Conservation (phyloP, 2,797 vertebrate species). For the Hemitrygon akajei region DNA sequence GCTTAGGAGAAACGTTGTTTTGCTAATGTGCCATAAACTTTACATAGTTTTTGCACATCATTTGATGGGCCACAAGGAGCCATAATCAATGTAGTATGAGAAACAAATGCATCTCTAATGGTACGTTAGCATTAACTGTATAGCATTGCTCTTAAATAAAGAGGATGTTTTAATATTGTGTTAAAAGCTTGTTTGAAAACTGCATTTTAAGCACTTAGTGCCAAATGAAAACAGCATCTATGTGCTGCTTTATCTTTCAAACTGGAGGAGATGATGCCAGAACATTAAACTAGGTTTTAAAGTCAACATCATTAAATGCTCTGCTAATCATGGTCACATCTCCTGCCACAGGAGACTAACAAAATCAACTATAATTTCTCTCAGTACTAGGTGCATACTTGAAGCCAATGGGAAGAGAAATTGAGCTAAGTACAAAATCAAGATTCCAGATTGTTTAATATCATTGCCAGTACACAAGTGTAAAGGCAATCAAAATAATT, state of each 20-base stretch:
- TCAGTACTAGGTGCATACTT: background rate
- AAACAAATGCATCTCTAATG: background rate
- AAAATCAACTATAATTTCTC: background rate
- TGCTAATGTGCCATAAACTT: conserved; percentile 10
- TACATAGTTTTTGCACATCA: background rate
- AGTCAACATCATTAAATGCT: background rate
- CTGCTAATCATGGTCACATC: background rate
- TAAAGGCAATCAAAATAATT: too few species aligned
- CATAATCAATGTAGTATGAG: background rate
- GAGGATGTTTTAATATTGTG: background rate
- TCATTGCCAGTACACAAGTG: too few species aligned
- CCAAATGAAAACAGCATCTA: background rate
- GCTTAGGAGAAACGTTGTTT: background rate
- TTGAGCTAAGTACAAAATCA: background rate
- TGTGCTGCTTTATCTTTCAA: background rate
- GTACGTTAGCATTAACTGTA: background rate
- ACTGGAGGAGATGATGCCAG: background rate
- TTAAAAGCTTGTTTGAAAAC: background rate
- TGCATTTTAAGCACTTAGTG: background rate
- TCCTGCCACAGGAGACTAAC: background rate
- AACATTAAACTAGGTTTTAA: background rate
- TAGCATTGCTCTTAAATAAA: background rate
- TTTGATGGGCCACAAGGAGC: background rate
- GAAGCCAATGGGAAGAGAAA: background rate
- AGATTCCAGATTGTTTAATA: background rate